Base-by-base conservation (phyloP, 2,888 invertebrate genomes). In the Caenorhabditis afra region DNA sequence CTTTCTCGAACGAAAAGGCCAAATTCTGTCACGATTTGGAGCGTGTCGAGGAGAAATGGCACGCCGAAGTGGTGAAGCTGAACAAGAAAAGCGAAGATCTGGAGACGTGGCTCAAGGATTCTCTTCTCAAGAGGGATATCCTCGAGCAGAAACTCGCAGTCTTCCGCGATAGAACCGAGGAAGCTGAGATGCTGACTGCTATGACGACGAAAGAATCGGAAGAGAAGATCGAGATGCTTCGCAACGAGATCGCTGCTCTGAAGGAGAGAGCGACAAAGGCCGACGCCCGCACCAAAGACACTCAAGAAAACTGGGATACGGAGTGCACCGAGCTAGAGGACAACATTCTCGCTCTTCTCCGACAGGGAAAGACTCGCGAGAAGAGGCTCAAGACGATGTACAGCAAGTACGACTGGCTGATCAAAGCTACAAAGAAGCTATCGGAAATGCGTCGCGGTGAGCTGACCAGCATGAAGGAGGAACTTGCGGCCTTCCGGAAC, bases 1-100 rank as follows among this genome's bases (percentile, higher is more conserved):
- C 53, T 8, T 70, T 55, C 20, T 41, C 61, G 11, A 62, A 70
- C 12, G 70, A 70, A 5, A 70, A 70, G 20, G 70, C 70, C 18
- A 70, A 61, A 20, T 70, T 70, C 47, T 70, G 70, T 45, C 53
- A 70, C 23, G 70, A 61, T 20, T 35, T 70, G 61, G 70, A 70
- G 35, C 61, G 70, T 0, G 29, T 59, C 23, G 70, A 70, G 39
- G 61, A 62, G 39, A 61, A 55, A n/a, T 70, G 70, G 70, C 61
- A 55, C 44, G 12, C 14, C 3, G 70, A 70, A 14, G 52, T 53
- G 3, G 20, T 29, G 20, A 59, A 53, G 45, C 39, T 70, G 14
- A 8, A 20, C 10, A 35, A 59, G 22, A 10, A 59, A 16, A 45
- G n/a, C 22, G 53, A 44, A 1, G 20, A 5, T 5, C 14, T 29